Base-by-base conservation (phyloP, 2,888 invertebrate genomes). In the Drepanosiphum platanoidis region DNA sequence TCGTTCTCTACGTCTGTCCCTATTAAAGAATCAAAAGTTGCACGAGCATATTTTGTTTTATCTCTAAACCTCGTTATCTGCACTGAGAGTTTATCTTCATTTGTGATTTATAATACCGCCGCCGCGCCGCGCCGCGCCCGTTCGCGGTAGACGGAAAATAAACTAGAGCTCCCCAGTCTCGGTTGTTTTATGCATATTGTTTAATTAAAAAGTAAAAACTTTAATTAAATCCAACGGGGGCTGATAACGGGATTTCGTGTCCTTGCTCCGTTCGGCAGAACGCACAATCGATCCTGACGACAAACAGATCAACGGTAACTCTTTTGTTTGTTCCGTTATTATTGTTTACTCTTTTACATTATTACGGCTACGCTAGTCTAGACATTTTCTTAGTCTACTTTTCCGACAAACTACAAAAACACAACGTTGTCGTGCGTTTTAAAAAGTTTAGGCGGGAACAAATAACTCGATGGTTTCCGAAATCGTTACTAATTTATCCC, bases 181-280 rank as follows among this genome's bases (percentile, higher is more conserved):
- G 32, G 58, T 27, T 46, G 74, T 34, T 64, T 22, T 64, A 82
- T 74, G 74, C 46, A 74, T 74, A 82, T 64, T 74, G 82, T 82
- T 66, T 83, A 74, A 83, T 83, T 83, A 83, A 83, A 83, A 83
- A 66, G 27, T 46, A 66, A 66, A 83, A 83, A 83, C n/a, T 74
- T 83, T 83, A 74, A 74, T 74, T 83, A 74, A 83, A 83, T 83
- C 32, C 32, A 46, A 83, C 66, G n/a, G 11, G 34, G 2, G 5
- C 68, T 70, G 79, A 80, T 70, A 70, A 80, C 34, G 18, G 34
- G 0, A 32, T 66, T 64, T 42, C 66, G 32, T 66, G n/a, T 79
- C 39, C n/a, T 42, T 27, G 13, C 15, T 30, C 18, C 18, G 30
- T 66, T 32, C 22, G 8, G n/a, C 32, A 46, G 15, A 79, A 79